Conservation (phyloP, 2,797 vertebrate species). For the Triplophysa bombifrons region DNA sequence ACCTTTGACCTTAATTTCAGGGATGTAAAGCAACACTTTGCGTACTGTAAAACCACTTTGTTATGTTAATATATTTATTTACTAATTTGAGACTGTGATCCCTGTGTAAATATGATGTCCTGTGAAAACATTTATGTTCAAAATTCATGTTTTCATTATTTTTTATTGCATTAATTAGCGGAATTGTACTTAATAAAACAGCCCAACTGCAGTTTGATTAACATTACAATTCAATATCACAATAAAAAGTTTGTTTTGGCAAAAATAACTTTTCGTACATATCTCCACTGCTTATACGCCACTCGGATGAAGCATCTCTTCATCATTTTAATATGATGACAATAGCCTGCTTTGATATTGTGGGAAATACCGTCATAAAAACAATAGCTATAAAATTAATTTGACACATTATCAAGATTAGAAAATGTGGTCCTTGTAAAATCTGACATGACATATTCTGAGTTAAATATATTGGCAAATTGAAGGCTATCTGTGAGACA, state of each 20-base stretch:
- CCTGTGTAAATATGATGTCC: no score
- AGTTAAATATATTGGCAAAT: not conserved
- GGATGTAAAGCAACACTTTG: slow-evolving; percentile 24
- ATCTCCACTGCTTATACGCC: not conserved
- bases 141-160: no score
- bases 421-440: not conserved
- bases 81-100: no score
- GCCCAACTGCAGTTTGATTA: no score
- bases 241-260: no score
- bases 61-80: no score
- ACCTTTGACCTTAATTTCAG: slow-evolving; percentile 4
- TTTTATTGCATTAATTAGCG: no score
- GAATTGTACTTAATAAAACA: no score
- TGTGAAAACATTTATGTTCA: no score
- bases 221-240: no score
- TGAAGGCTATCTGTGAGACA: no score
- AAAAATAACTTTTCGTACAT: not conserved
- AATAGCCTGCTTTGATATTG: not conserved
- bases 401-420: not conserved
- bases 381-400: not conserved
- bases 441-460: not conserved
- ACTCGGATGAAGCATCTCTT: not conserved
- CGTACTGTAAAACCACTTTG: not conserved
- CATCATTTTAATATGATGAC: not conserved
- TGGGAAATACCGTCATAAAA: not conserved